These are phyloP conservation scores for Glossosoma conforme DNA, from an alignment of 1,140 invertebrate genomes.

Conservation along the genomic window DNA sequence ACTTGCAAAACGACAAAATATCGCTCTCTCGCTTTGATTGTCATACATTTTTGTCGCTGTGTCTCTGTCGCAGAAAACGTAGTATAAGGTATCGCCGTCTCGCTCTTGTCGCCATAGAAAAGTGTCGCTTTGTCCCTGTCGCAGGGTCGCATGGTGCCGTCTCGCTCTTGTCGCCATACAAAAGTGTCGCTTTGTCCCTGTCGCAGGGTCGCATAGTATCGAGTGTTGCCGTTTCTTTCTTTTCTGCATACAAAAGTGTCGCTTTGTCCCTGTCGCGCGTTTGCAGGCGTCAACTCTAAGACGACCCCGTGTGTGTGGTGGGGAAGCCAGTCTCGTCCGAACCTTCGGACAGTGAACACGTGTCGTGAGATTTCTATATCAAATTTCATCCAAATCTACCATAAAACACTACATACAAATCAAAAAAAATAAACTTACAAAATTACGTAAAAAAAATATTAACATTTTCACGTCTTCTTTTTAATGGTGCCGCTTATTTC, in stretches of 20 bases:
- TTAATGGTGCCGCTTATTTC: background rate
- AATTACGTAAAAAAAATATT: too few relatives aligned
- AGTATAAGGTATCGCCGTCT: background rate
- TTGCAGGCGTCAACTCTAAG: conserved; percentile 20
- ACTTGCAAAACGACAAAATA: too few relatives aligned
- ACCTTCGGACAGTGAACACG: conserved; percentile 20
- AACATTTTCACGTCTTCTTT: background rate
- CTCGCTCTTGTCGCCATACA: too few relatives aligned
- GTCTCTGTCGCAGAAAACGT: too few relatives aligned
- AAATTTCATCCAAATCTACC: background rate
- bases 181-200: too few relatives aligned
- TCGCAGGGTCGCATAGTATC: background rate
- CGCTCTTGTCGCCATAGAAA: conserved; percentile 3
- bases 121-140: too few relatives aligned
- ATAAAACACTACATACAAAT: too few relatives aligned
- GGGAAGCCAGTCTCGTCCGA: conserved; percentile 24
- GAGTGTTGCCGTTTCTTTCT: conserved; percentile 9
- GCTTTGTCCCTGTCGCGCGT: conserved; percentile 19
- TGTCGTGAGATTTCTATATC: background rate
- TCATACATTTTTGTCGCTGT: too few relatives aligned
- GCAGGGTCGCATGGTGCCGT: background rate
- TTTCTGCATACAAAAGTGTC: conserved; percentile 11
- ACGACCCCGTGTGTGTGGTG: conserved; percentile 16
- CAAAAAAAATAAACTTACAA: too few relatives aligned
- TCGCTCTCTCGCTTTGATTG: too few relatives aligned